Evolutionary conservation across 2,797 vertebrate species (phyloP).

Genomic region (Carapus acus): DNA sequence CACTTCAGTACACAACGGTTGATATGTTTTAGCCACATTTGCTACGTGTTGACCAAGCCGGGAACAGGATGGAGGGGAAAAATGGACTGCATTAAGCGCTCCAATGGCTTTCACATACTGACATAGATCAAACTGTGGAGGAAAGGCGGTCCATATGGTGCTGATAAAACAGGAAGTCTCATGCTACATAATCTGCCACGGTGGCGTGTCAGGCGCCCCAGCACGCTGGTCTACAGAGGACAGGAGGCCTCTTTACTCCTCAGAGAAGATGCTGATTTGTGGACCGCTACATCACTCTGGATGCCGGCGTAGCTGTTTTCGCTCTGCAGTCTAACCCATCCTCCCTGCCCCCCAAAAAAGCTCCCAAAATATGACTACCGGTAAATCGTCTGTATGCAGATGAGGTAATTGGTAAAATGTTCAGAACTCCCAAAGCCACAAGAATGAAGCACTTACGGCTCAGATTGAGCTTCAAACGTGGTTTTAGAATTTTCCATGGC

Average conservation of each 20-base stretch:
- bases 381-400: too few relatives aligned
- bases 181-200: neutral
- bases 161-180: constrained; percentile 42
- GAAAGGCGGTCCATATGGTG: constrained; percentile 12
- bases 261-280: neutral
- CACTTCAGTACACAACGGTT: too few relatives aligned
- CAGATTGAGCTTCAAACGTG: neutral
- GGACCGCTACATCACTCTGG: too few relatives aligned
- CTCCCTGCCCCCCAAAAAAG: too few relatives aligned
- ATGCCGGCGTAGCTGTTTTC: too few relatives aligned
- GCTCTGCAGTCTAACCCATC: too few relatives aligned
- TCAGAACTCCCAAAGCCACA: neutral
- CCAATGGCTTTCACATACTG: constrained; percentile 16
- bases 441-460: neutral
- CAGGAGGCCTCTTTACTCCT: constrained; percentile 30
- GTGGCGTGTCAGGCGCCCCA: constrained; percentile 13
- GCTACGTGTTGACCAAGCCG: constrained; percentile 10
- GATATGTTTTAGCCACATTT: constrained; percentile 10
- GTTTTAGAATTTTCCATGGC: neutral
- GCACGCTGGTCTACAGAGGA: constrained; percentile 3
- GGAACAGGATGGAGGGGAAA: neutral
- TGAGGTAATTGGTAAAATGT: too few relatives aligned
- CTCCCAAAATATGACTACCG: too few relatives aligned
- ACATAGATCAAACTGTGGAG: constrained; percentile 7
- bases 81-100: constrained; percentile 6